Evolutionary conservation across 2,888 invertebrate species (phyloP).

Genomic region (Schizotus pectinicornis): DNA sequence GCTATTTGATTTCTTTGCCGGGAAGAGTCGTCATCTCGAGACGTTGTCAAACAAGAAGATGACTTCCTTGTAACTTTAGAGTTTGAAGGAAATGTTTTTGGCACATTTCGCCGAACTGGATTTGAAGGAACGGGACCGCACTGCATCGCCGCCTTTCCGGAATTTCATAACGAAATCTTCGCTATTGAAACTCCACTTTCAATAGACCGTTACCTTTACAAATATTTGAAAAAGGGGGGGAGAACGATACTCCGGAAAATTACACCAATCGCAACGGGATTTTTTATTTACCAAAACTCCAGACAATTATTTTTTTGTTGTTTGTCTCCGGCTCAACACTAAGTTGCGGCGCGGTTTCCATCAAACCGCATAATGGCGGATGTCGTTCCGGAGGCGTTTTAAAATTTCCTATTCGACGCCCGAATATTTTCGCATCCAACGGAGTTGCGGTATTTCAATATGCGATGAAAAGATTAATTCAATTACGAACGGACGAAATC

Average conservation of each 20-base stretch:
- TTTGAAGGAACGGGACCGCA: no score
- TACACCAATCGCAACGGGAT: not conserved
- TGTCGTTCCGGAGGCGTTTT: not conserved
- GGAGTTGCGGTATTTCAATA: slow-evolving; percentile 13
- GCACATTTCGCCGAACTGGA: no score
- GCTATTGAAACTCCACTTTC: no score
- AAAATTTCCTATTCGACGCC: slow-evolving; percentile 7
- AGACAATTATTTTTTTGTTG: slow-evolving; percentile 9
- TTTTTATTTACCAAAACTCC: slow-evolving; percentile 7
- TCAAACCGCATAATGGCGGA: slow-evolving; percentile 5
- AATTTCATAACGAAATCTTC: no score
- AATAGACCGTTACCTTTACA: not conserved
- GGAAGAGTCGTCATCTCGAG: no score
- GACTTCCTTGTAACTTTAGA: no score
- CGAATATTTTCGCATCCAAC: slow-evolving; percentile 11
- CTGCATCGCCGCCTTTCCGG: no score
- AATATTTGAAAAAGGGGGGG: not conserved
- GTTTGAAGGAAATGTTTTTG: no score
- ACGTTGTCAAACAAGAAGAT: no score
- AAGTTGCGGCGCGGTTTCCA: slow-evolving; percentile 2
- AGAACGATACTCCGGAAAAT: not conserved
- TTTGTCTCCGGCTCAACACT: slow-evolving; percentile 1
- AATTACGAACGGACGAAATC: slow-evolving; percentile 13
- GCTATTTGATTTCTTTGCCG: no score
- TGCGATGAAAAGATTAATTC: slow-evolving; percentile 25